Evolutionary conservation across 2,888 invertebrate species (phyloP), one percentile per base, ranked within the genome.

Genomic region (Xanthia icteritia): DNA sequence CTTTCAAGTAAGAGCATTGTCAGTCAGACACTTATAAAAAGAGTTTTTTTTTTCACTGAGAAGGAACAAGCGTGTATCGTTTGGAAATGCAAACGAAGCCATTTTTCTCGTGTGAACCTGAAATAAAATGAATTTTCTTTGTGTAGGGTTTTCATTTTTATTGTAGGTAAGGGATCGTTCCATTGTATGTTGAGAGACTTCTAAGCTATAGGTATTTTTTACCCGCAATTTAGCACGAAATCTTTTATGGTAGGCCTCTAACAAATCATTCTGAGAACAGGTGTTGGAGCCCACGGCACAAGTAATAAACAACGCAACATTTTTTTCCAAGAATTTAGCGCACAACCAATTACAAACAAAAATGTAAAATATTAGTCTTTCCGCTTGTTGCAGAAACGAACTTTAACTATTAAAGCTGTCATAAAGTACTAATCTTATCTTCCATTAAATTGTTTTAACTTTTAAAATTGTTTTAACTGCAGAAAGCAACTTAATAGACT

Each of bases 231-330:
- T 42, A 51, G 20, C 48, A 45, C 31, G 20, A 71, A 70, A 64
- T 58, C 15, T 20, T 60, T 42, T 68, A 51, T 61, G 23, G 23
- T 27, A n/a, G 5, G 17, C 27, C 54, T 64, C 39, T 11, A 31
- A 77, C 54, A 77, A 71, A 71, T 79, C 56, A 64, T 71, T 61
- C n/a, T 64, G 8, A n/a, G 39, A 56, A 70, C 78, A 78, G 71
- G 58, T 79, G 78, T 79, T 45, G 3, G 27, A 17, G 54, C 36
- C 17, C 64, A 42, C 76, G 20, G 20, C 20, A 48, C 5, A 48
- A 48, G 48, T 15, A 48, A 48, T 48, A 48, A 48, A 48, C 17
- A 45, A 5, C 45, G 13, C 11, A n/a, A n/a, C 9, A 13, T 45
- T 45, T 45, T 45, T 45, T 31, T 31, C 31, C 2, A 31, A 31